A percentile compares a stretch with the other conserved stretches of the same genome.
phyloP scores from a whole-genome alignment of 2,888 invertebrate genomes.

The Chrysomela aeneicollis region DNA sequence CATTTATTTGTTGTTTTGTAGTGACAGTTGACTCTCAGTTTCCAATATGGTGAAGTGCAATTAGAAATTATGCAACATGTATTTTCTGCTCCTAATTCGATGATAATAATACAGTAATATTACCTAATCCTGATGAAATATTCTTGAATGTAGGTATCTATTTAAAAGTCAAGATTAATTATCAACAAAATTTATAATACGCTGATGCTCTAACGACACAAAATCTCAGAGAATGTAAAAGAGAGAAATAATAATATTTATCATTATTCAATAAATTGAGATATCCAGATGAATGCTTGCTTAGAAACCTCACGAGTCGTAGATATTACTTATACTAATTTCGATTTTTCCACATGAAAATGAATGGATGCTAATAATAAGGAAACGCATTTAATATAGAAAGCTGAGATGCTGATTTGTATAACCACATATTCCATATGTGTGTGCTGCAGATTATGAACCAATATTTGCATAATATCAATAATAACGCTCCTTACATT shows the following conservation, averaged over 20 bases:
- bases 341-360: neutral
- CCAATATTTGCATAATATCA: constrained; percentile 5
- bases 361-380: neutral
- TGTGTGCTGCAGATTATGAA: neutral
- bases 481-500: constrained; percentile 7
- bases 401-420: neutral
- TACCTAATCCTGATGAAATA: too few species aligned
- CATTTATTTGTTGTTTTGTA: neutral
- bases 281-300: neutral
- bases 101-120: neutral
- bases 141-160: too few species aligned
- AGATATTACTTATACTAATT: neutral
- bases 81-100: constrained; percentile 1
- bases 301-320: neutral
- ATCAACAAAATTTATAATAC: too few species aligned
- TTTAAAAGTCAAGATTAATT: too few species aligned
- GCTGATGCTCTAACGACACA: too few species aligned
- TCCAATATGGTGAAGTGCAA: neutral
- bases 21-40: constrained; percentile 1
- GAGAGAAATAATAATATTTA: too few species aligned
- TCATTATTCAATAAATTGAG: too few species aligned
- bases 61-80: neutral
- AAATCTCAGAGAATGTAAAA: too few species aligned
- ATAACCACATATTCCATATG: neutral
- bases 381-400: constrained; percentile 1